Base-by-base conservation (phyloP, 2,113 vertebrate genomes). In the Euleptes europaea region DNA sequence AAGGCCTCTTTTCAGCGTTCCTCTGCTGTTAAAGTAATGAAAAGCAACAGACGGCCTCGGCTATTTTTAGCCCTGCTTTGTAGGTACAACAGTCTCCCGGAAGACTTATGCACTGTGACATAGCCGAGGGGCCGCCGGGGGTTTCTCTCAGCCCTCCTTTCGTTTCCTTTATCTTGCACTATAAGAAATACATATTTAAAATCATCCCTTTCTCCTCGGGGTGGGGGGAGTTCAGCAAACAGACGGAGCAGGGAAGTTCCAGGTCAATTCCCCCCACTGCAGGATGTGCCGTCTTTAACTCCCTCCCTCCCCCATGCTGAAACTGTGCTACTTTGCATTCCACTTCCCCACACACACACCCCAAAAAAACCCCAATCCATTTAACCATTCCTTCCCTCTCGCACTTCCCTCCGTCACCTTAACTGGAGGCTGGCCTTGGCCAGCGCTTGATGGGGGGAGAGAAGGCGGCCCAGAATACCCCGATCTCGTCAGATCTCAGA, bases 61-160 rank as follows among this genome's bases (percentile, higher is more conserved):
- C 77, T 87, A 74, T 86, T 93, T 89, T 90, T 91, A 89, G 86
- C 80, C 81, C 63, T 23, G 35, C 40, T 87, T 69, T 4, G 0
- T 80, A 93, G 85, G 86, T 89, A 49, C 31, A 81, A 23, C 0
- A 0, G 71, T 49, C 84, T 77, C 69, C 78, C 71, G 47, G 65
- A 86, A 93, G 38, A 57, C 17, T 86, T 78, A 85, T 81, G 73
- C 51, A 51, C 87, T 23, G 5, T 91, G 88, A 90, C 85, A 91
- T 28, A 85, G 74, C 71, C 28, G 14, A 82, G 69, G 17, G 44
- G 65, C 89, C 70, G 2, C 1, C 1, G 79, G 90, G 78, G 85
- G 40, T 51, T 8, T 47, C 11, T 19, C 79, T 92, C 84, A 49
- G 6, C 28, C 86, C 10, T 3, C 19, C 1, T 71, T 88, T 78